These are phyloP conservation scores for Heliconius hortense DNA, from an alignment of 2,888 invertebrate species.

Conservation along the genomic window DNA sequence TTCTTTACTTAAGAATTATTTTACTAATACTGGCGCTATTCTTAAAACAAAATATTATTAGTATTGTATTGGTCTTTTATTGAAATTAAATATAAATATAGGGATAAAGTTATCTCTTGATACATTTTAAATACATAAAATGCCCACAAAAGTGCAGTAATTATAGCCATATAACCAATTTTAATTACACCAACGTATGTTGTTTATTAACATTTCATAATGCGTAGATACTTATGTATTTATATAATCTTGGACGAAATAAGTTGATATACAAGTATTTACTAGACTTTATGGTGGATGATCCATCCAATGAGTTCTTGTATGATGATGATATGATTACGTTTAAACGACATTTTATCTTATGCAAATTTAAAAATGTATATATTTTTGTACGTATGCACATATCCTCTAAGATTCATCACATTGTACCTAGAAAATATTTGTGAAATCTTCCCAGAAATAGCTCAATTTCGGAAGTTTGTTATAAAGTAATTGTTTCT, in stretches of 20 bases:
- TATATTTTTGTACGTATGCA: background rate
- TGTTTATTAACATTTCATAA: too few relatives aligned
- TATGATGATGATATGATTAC: too few relatives aligned
- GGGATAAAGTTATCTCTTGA: too few relatives aligned
- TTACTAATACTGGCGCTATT: background rate
- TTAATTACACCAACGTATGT: too few relatives aligned
- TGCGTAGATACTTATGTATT: too few relatives aligned
- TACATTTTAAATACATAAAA: too few relatives aligned
- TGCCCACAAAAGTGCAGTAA: background rate
- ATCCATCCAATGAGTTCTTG: too few relatives aligned
- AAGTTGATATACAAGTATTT: too few relatives aligned
- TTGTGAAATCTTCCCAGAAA: constrained; percentile 8
- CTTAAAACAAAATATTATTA: background rate
- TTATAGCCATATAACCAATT: too few relatives aligned
- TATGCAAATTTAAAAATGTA: background rate
- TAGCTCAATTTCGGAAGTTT: constrained; percentile 8
- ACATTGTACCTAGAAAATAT: background rate
- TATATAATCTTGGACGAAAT: too few relatives aligned
- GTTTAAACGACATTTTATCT: background rate
- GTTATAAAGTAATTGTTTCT: constrained; percentile 4
- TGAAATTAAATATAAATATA: background rate
- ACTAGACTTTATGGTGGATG: too few relatives aligned
- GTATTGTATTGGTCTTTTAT: background rate
- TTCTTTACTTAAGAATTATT: background rate
- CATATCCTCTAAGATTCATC: background rate